A percentile compares a stretch with the other conserved stretches of the same genome.
These are phyloP conservation scores for human (Homo sapiens) DNA, from an alignment of 2,113 vertebrate genomes.

Conservation along the genomic window GRCh38 chr1:199521001-199521500, in stretches of 20 bases:
- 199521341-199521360: no score
- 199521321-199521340: not conserved
- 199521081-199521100: not conserved
- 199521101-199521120: not conserved
- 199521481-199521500: not conserved
- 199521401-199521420: not conserved
- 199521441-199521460: not conserved
- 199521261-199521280: not conserved
- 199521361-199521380: accelerated
- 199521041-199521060: not conserved
- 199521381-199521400: accelerated
- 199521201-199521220: not conserved
- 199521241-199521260: accelerated
- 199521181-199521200: not conserved
- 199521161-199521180: not conserved
- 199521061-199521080: not conserved
- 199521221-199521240: not conserved
- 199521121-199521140: not conserved
- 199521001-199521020: not conserved
- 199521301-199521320: not conserved
- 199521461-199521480: not conserved
- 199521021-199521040: not conserved
- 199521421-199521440: not conserved
- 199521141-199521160: not conserved
- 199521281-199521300: not conserved